phyloP scores from a whole-genome alignment of 2,888 invertebrate genomes.

The Epistrophe eligans region DNA sequence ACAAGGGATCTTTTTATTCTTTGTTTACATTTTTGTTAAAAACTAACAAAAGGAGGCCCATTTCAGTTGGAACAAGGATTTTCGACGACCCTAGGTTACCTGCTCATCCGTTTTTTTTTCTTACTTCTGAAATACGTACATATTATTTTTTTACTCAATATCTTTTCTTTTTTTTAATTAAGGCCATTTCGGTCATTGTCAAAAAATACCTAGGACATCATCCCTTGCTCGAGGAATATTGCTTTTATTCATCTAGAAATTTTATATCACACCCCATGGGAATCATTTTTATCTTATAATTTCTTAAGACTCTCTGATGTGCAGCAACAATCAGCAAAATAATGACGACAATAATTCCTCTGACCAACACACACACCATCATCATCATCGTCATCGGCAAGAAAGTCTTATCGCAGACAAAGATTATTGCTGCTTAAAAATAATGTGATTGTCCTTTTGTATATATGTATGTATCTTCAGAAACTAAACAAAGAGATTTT shows the following conservation, averaged over 20 bases:
- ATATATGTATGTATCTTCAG: conserved; percentile 13
- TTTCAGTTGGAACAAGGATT: conserved; percentile 38
- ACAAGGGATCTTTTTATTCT: conserved; percentile 29
- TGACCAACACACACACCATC: conserved; percentile 15
- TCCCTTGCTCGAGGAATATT: conserved; percentile 45
- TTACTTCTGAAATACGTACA: conserved; percentile 1
- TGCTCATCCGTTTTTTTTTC: conserved; percentile 49
- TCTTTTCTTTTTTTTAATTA: conserved; percentile 72
- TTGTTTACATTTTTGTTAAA: conserved; percentile 55
- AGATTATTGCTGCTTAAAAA: conserved; percentile 72
- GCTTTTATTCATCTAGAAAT: conserved; percentile 32
- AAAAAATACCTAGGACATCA: conserved; percentile 54
- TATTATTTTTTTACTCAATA: conserved; percentile 1
- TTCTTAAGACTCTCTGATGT: conserved; percentile 43
- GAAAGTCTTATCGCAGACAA: conserved; percentile 60
- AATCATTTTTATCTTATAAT: conserved; percentile 47
- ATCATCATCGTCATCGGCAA: conserved; percentile 3
- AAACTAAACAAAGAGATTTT: conserved; percentile 65
- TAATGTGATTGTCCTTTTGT: conserved; percentile 68
- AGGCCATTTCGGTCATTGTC: conserved; percentile 68
- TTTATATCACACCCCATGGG: conserved; percentile 65
- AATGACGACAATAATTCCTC: conserved; percentile 51
- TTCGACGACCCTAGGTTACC: conserved; percentile 59
- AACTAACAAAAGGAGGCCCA: conserved; percentile 54
- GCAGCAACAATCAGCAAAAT: conserved; percentile 23